Percentiles rank a stretch among this genome's conserved stretches.
Evolutionary conservation across 2,113 vertebrate species (phyloP).

Genomic region (Pseudorhombus dupliciocellatus): DNA sequence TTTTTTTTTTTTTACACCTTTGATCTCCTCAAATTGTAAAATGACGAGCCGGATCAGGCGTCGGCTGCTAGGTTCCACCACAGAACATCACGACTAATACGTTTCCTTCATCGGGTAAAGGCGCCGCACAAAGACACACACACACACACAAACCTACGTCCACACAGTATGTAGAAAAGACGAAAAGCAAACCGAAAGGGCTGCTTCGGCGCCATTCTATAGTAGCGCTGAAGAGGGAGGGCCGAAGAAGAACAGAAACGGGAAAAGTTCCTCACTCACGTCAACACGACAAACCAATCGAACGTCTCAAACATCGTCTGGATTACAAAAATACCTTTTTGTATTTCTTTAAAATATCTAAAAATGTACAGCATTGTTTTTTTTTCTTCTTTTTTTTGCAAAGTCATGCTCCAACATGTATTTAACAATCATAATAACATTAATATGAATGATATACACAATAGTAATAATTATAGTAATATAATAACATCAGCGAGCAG

Average conservation of each 20-base stretch:
- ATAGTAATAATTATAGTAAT: conserved; percentile 76
- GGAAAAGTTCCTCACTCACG: conserved; percentile 48
- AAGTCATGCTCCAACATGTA: conserved; percentile 80
- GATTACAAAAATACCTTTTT: conserved; percentile 85
- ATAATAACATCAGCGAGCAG: conserved; percentile 67
- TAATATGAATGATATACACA: conserved; percentile 80
- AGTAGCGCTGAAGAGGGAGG: conserved; percentile 44
- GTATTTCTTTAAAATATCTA: conserved; percentile 83
- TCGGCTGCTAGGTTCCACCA: conserved; percentile 11
- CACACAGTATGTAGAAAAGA: conserved; percentile 34
- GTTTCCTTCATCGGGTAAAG: conserved; percentile 25
- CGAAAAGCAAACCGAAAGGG: conserved; percentile 36
- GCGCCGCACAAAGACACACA: not conserved
- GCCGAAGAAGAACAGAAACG: not conserved
- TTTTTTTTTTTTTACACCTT: conserved; percentile 24
- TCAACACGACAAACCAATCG: conserved; percentile 65
- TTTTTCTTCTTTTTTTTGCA: conserved; percentile 72
- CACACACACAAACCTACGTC: conserved; percentile 21
- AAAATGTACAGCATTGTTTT: conserved; percentile 81
- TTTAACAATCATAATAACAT: conserved; percentile 78
- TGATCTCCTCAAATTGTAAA: conserved; percentile 36
- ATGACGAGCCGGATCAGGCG: conserved; percentile 30
- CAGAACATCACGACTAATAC: conserved; percentile 7
- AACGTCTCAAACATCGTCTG: conserved; percentile 76
- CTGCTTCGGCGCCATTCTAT: conserved; percentile 62